These are phyloP conservation scores for Sminthopsis crassicaudata DNA, from an alignment of 2,113 vertebrate species.

Conservation along the genomic window DNA sequence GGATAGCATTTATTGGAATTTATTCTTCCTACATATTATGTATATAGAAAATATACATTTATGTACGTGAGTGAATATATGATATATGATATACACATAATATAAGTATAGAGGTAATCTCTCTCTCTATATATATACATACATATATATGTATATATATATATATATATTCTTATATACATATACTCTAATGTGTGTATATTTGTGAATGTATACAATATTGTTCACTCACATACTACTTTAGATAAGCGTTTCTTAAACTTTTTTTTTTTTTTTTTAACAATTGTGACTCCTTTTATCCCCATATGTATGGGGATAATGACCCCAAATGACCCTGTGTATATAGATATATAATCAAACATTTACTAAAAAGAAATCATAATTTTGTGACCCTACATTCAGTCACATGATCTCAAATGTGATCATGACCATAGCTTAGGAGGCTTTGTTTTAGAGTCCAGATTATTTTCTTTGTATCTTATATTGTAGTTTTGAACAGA, in stretches of 20 bases:
- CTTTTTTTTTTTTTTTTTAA: no score
- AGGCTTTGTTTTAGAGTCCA: background rate
- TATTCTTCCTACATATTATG: background rate
- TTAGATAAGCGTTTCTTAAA: no score
- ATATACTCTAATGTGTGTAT: background rate
- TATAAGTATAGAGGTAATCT: background rate
- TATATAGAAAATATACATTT: background rate
- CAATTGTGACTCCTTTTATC: no score
- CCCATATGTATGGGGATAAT: no score
- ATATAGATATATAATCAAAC: no score
- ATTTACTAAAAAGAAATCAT: no score
- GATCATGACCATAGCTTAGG: no score
- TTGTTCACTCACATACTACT: background rate
- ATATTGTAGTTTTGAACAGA: background rate
- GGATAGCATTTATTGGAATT: background rate
- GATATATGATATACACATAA: background rate
- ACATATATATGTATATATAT: no score
- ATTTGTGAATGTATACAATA: background rate
- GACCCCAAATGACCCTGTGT: no score
- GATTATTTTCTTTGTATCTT: background rate
- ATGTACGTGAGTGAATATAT: background rate
- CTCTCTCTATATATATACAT: no score
- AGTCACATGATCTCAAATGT: no score
- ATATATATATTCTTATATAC: background rate
- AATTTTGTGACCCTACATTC: no score